Percentiles rank a stretch among this genome's conserved stretches.
Evolutionary conservation across 2,113 vertebrate genomes (phyloP).

Genomic region (Tenebrosternarchus preto): DNA sequence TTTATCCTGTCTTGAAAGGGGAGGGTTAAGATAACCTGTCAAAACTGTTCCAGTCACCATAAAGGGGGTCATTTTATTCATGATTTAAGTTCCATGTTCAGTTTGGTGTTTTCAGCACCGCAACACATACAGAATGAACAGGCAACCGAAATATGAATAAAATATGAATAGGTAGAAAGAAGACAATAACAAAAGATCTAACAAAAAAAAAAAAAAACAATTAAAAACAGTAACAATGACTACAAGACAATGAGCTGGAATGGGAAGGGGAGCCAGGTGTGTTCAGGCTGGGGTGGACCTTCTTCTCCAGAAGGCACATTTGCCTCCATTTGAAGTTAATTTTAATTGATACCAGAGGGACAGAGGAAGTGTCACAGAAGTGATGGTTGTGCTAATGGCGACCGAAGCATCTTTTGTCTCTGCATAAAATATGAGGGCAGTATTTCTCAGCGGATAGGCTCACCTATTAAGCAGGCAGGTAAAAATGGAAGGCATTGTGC

Average conservation of each 20-base stretch:
- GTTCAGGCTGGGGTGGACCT: neutral
- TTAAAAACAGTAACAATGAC: neutral
- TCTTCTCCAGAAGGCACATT: constrained; percentile 18
- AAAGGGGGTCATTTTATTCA: neutral
- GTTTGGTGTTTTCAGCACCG: too few species aligned
- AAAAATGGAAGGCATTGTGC: neutral
- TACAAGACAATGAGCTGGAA: neutral
- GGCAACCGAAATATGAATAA: too few species aligned
- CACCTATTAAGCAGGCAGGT: constrained; percentile 31
- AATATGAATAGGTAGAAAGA: too few species aligned
- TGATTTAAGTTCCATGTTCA: neutral
- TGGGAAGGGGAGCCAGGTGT: neutral
- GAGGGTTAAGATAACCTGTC: neutral
- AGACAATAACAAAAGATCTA: neutral
- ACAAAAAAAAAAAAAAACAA: neutral
- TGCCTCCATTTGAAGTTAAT: constrained; percentile 26
- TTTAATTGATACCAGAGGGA: constrained; percentile 36
- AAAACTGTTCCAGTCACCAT: neutral
- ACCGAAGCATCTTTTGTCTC: constrained; percentile 20
- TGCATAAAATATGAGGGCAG: constrained; percentile 36
- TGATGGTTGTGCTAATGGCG: constrained; percentile 6
- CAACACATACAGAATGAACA: too few species aligned
- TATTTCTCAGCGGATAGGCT: constrained; percentile 7
- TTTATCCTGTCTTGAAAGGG: neutral
- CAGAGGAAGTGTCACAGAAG: neutral